phyloP scores from a whole-genome alignment of 2,888 invertebrate species.

The Papilio elwesi region DNA sequence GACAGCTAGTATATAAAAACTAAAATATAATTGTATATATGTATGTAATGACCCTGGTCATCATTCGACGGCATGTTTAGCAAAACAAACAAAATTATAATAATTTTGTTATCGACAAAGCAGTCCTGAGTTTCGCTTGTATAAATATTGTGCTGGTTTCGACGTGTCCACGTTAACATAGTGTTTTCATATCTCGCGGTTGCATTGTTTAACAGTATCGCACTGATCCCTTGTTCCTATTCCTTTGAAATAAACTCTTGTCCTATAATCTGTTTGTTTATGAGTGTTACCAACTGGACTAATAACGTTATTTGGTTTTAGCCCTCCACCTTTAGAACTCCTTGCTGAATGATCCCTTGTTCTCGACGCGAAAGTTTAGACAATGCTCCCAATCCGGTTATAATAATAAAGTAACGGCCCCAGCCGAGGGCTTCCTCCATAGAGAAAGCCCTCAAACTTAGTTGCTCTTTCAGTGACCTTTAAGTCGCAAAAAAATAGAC shows the following conservation, averaged over 20 bases:
- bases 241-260: constrained; percentile 12
- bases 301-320: not conserved
- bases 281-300: constrained; percentile 9
- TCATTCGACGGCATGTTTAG: no score
- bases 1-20: no score
- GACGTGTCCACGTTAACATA: constrained; percentile 5
- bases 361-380: no score
- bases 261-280: not conserved
- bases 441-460: no score
- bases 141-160: not conserved
- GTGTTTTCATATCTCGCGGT: not conserved
- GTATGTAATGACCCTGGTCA: no score
- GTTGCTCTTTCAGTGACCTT: no score
- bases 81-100: no score
- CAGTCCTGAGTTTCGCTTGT: not conserved
- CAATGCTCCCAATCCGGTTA: not conserved
- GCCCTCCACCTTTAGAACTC: not conserved
- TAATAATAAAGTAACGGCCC: no score
- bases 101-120: not conserved
- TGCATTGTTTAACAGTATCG: constrained; percentile 6
- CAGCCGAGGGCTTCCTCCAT: no score
- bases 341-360: not conserved
- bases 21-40: no score
- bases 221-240: constrained; percentile 12
- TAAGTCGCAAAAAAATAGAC: no score